Conservation (phyloP, 2,113 vertebrate species). For the Charadrius vociferus region DNA sequence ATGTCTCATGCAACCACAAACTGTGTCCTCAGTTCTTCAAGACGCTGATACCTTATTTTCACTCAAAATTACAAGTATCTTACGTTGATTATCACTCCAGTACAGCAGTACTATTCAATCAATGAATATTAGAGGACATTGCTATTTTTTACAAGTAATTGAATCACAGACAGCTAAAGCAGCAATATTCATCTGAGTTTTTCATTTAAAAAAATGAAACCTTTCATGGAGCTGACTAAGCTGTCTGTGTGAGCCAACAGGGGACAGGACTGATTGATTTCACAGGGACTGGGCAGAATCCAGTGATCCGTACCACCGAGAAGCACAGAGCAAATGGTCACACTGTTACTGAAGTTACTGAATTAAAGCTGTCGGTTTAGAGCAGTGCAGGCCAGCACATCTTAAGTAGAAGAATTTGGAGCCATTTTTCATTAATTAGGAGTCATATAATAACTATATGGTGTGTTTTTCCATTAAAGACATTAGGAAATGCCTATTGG, state of each 20-base stretch:
- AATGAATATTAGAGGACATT: background rate
- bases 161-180: background rate
- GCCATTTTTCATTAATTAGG: background rate
- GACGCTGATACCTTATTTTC: background rate
- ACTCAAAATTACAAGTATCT: background rate
- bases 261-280: background rate
- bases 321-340: background rate
- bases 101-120: background rate
- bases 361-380: background rate
- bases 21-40: background rate
- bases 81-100: background rate
- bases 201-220: background rate
- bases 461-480: background rate
- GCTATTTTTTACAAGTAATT: background rate
- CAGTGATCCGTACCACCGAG: background rate
- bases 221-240: background rate
- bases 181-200: background rate
- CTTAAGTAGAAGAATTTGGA: background rate
- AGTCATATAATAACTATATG: background rate
- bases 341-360: background rate
- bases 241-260: background rate
- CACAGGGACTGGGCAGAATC: background rate
- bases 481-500: background rate
- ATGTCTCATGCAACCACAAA: background rate
- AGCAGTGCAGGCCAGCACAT: background rate